Evolutionary conservation across 2,113 vertebrate genomes (phyloP).

Genomic region (Anas platyrhynchos): DNA sequence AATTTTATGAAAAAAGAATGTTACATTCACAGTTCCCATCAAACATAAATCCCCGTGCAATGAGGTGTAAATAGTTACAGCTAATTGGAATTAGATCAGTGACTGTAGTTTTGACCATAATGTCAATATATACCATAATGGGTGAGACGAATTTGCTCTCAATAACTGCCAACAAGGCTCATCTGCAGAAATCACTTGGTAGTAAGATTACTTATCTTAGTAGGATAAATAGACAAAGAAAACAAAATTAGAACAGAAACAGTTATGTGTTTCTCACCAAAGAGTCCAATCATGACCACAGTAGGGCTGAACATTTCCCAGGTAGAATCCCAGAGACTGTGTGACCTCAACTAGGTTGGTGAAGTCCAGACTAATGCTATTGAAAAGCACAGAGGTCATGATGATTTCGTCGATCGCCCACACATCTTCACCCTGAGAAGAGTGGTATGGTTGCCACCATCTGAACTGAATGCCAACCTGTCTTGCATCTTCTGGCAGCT

Average conservation of each 20-base stretch:
- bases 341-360: conserved; percentile 95
- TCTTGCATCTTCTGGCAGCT: conserved; percentile 90
- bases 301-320: conserved; percentile 95
- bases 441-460: conserved; percentile 99
- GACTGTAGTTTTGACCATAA: conserved; percentile 38
- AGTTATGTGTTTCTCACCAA: conserved; percentile 80
- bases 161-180: conserved; percentile 36
- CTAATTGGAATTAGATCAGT: conserved; percentile 68
- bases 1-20: conserved; percentile 44
- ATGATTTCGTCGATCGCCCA: conserved; percentile 98
- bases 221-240: not conserved
- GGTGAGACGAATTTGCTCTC: conserved; percentile 22
- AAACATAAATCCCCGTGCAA: conserved; percentile 60
- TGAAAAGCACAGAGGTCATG: conserved; percentile 97
- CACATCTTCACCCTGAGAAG: conserved; percentile 92
- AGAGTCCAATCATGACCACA: conserved; percentile 97
- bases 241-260: not conserved
- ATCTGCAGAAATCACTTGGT: conserved; percentile 45
- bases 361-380: conserved; percentile 97
- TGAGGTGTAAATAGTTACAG: conserved; percentile 59
- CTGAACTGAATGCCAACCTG: conserved; percentile 96
- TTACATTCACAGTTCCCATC: conserved; percentile 21
- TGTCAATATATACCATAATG: not conserved
- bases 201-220: not conserved
- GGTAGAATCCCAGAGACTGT: conserved; percentile 95